Base-by-base conservation (phyloP, 2,113 vertebrate species). In the Mandrillus leucophaeus region DNA sequence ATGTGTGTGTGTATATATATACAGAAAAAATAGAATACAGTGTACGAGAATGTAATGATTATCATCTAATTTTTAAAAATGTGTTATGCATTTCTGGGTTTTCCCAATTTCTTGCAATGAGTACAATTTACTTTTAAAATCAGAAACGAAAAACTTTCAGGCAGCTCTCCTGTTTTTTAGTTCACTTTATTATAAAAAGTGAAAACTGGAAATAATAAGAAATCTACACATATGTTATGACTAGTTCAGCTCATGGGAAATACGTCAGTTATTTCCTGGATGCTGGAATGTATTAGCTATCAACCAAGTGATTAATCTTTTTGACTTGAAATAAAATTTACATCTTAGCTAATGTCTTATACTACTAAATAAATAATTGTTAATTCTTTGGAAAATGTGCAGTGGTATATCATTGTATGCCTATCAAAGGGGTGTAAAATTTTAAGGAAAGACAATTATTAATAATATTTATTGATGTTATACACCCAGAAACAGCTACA, bases 321-420 rank as follows among this genome's bases (percentile, higher is more conserved):
- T 38, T 91, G 76, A 97, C 55, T 61, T 76, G 23, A 96, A 95
- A 95, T 88, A 75, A 83, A 97, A 95, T 91, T 85, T 97, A 38
- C 50, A 43, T 90, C 72, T 85, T 88, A 84, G 48, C 76, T 93
- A 81, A 95, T 88, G 43, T 30, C 20, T 93, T 84, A 83, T 5
- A 75, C 20, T 68, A 80, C 64, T 38, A 87, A 83, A 93, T 83
- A 48, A 87, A 79, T 73, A 20, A 30, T 66, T 78, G 80, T 57
- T 64, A 68, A 88, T 80, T 75, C 20, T 20, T 93, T 91, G 22
- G 22, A 64, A 93, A 93, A 68, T 73, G 6, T 32, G 59, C 27
- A 92, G 25, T 27, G 70, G 8, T 3, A 38, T 91, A 80, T 38
- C 48, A 84, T 80, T 81, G 43, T 84, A 50, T 38, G 11, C 2